Conservation (phyloP, 2,888 invertebrate genomes). For the Torymus texanus region DNA sequence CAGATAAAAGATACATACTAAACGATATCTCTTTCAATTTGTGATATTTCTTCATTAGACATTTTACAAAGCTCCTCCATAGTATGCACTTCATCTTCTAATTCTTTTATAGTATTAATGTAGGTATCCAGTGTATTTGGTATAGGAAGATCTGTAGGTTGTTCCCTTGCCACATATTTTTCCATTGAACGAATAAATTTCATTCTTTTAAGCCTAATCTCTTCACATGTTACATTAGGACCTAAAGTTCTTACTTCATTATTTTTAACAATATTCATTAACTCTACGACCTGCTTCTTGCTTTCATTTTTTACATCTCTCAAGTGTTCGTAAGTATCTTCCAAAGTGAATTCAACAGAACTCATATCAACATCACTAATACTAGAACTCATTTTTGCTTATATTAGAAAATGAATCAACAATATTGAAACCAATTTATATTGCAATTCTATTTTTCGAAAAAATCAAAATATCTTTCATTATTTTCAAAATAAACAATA, state of each 20-base stretch:
- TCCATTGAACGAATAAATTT: constrained; percentile 58
- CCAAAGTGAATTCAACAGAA: constrained; percentile 63
- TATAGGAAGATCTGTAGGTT: constrained; percentile 62
- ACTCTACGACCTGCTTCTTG: constrained; percentile 59
- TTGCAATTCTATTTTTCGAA: too few species aligned
- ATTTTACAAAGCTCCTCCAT: too few species aligned
- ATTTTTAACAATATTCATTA: too few species aligned
- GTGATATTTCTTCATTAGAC: too few species aligned
- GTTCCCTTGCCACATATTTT: constrained; percentile 56
- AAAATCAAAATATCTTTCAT: too few species aligned
- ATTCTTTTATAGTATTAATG: constrained; percentile 55
- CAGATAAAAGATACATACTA: too few species aligned
- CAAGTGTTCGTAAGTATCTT: constrained; percentile 64
- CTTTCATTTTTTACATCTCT: constrained; percentile 59
- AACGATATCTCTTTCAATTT: too few species aligned
- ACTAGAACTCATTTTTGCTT: too few species aligned
- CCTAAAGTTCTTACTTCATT: constrained; percentile 47
- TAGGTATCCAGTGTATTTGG: constrained; percentile 63
- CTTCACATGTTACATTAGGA: constrained; percentile 50
- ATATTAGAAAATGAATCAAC: too few species aligned
- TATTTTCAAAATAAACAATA: too few species aligned
- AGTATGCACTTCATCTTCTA: too few species aligned
- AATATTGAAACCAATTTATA: too few species aligned
- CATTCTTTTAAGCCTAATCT: constrained; percentile 59
- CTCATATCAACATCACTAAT: constrained; percentile 15